Conservation (phyloP, 2,888 invertebrate species). For the Folsomia manolachei region DNA sequence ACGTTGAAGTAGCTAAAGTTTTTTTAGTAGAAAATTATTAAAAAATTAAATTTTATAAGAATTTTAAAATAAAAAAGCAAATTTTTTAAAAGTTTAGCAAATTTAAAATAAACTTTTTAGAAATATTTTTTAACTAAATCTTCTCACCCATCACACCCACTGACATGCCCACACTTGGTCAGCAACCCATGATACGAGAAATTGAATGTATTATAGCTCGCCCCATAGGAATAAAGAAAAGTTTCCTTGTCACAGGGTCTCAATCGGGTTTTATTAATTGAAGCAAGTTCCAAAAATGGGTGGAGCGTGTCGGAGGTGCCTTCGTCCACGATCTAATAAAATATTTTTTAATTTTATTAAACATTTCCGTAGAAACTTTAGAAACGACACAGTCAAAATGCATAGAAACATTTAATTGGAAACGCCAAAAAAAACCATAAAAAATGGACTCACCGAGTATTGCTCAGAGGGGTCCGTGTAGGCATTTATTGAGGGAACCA, state of each 20-base stretch:
- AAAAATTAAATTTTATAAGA: too few relatives aligned
- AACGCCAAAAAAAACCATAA: too few relatives aligned
- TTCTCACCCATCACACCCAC: slow-evolving; percentile 71
- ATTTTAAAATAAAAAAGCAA: too few relatives aligned
- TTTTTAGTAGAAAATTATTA: too few relatives aligned
- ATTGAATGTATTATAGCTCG: slow-evolving; percentile 76
- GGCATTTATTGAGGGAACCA: too few relatives aligned
- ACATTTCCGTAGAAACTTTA: too few relatives aligned
- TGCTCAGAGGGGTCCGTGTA: background rate
- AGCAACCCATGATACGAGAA: slow-evolving; percentile 82
- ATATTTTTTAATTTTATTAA: too few relatives aligned
- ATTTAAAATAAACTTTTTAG: too few relatives aligned
- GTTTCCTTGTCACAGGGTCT: slow-evolving; percentile 81
- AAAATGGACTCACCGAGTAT: too few relatives aligned
- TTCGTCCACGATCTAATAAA: slow-evolving; percentile 48
- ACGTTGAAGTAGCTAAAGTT: slow-evolving; percentile 82
- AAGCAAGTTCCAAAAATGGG: slow-evolving; percentile 50
- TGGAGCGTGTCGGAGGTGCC: slow-evolving; percentile 30
- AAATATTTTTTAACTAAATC: background rate
- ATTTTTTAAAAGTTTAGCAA: background rate
- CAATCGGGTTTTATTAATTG: slow-evolving; percentile 67
- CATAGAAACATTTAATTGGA: too few relatives aligned
- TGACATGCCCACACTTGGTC: slow-evolving; percentile 59
- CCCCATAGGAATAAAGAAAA: slow-evolving; percentile 61
- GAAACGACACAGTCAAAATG: too few relatives aligned